phyloP scores from a whole-genome alignment of 2,797 vertebrate genomes.

The Syndactyla subalaris region DNA sequence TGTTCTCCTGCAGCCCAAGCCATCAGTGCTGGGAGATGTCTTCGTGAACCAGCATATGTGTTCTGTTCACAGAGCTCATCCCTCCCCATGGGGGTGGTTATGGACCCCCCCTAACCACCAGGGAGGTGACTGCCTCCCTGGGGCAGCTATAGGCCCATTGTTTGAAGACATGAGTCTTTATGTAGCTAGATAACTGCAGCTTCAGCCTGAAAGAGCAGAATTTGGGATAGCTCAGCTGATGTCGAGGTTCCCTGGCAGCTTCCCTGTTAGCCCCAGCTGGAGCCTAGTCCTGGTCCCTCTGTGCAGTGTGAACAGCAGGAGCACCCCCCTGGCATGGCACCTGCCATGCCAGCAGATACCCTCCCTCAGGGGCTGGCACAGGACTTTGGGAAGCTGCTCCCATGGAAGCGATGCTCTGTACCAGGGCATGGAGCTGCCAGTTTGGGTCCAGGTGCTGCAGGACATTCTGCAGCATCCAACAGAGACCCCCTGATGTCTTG shows the following conservation, averaged over 20 bases:
- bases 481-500: neutral
- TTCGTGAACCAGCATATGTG: neutral
- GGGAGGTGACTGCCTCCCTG: neutral
- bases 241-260: fast-evolving
- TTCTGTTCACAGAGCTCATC: neutral
- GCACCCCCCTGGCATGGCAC: neutral
- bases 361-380: neutral
- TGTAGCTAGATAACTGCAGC: neutral
- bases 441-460: neutral
- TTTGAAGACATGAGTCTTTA: neutral
- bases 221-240: neutral
- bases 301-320: neutral
- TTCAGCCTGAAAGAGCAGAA: neutral
- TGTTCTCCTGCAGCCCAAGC: neutral
- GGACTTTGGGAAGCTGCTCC: neutral
- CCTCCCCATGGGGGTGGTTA: neutral
- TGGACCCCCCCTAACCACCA: too few relatives aligned
- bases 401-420: neutral
- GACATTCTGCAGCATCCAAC: neutral
- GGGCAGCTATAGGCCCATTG: neutral
- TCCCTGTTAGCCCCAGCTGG: neutral
- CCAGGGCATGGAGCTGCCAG: neutral
- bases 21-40: neutral
- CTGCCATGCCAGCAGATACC: neutral
- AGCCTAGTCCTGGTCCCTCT: neutral